These are phyloP conservation scores for Melieria omissa DNA, from an alignment of 2,888 invertebrate species.

Conservation along the genomic window DNA sequence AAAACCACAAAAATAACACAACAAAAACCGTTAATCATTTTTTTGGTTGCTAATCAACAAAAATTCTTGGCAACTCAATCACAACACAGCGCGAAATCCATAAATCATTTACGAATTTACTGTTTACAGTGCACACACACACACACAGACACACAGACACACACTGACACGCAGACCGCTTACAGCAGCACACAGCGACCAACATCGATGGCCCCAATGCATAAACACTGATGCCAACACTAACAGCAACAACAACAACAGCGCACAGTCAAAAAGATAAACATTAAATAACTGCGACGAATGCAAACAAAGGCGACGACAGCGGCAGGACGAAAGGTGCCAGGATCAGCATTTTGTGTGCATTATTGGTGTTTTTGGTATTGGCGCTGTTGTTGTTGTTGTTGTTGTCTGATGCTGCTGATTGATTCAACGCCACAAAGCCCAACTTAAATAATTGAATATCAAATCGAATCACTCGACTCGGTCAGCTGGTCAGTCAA, in stretches of 20 bases:
- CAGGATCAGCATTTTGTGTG: not conserved
- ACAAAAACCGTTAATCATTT: not conserved
- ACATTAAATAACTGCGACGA: no score
- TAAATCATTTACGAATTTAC: conserved; percentile 54
- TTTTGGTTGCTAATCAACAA: conserved; percentile 51
- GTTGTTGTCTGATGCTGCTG: not conserved
- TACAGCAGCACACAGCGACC: not conserved
- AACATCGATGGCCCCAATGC: not conserved
- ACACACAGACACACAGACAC: conserved; percentile 8
- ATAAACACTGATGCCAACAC: not conserved
- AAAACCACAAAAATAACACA: not conserved
- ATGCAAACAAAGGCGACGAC: not conserved
- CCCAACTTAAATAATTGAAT: conserved; percentile 57
- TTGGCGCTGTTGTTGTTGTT: not conserved
- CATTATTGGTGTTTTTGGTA: not conserved
- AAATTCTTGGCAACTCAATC: conserved; percentile 53
- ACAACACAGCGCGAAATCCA: conserved; percentile 49
- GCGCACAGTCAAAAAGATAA: no score
- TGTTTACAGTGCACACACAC: conserved; percentile 42
- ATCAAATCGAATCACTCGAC: conserved; percentile 59
- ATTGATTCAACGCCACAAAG: not conserved
- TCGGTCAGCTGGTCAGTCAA: conserved; percentile 12
- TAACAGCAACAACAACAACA: not conserved
- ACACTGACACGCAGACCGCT: not conserved
- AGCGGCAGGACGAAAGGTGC: not conserved